Evolutionary conservation across 92 coral and sea anemone genomes (phyloP).

Genomic region (Chrysogorgia sp.): DNA sequence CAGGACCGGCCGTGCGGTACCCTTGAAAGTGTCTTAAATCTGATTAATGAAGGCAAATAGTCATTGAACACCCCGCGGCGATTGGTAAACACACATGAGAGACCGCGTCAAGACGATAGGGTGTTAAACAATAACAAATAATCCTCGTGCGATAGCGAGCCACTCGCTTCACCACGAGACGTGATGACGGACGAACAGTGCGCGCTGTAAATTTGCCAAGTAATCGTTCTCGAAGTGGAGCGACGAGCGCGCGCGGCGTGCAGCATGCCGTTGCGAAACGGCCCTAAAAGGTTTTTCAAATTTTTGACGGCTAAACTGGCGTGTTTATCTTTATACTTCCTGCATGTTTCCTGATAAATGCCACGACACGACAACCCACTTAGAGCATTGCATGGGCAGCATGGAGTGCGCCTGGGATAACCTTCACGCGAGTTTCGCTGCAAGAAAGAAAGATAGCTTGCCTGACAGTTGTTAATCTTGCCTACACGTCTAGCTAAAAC

Average conservation of each 20-base stretch:
- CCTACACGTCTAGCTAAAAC: too few species aligned
- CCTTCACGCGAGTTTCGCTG: too few species aligned
- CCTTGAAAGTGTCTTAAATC: neutral
- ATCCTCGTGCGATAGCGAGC: neutral
- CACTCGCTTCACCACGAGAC: neutral
- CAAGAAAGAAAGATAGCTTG: too few species aligned
- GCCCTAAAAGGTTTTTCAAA: neutral
- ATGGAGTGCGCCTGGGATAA: too few species aligned
- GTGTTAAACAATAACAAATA: constrained; percentile 1
- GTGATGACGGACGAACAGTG: neutral
- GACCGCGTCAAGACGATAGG: constrained; percentile 7
- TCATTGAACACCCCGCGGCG: neutral
- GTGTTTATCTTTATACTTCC: neutral
- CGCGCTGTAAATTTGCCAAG: too few species aligned
- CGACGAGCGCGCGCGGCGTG: neutral
- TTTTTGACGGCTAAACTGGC: neutral
- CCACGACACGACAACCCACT: neutral
- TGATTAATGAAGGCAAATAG: constrained; percentile 1
- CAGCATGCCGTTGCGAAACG: neutral
- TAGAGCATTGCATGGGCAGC: too few species aligned
- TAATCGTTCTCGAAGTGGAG: too few species aligned
- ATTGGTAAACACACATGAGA: neutral
- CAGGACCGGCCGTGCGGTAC: too few species aligned
- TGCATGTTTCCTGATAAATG: neutral
- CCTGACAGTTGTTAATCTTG: too few species aligned